phyloP scores from a whole-genome alignment of 2,888 invertebrate species.

The Napeogenes sylphis region DNA sequence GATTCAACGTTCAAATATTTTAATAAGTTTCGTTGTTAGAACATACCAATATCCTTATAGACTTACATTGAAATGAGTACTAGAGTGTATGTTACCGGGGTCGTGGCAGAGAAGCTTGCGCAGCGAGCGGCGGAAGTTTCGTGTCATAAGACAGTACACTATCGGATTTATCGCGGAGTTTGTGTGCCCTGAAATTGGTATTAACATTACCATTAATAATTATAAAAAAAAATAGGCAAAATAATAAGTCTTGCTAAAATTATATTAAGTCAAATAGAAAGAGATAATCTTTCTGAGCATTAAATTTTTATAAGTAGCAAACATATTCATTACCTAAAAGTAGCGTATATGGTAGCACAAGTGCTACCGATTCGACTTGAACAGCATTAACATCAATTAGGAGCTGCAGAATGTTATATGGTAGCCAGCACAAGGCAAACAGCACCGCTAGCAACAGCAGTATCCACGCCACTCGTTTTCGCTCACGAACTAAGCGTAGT shows the following conservation, averaged over 20 bases:
- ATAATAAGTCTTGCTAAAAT: too few relatives aligned
- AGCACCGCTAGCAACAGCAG: conserved; percentile 83
- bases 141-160: conserved; percentile 86
- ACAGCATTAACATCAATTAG: conserved; percentile 79
- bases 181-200: conserved; percentile 76
- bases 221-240: not conserved
- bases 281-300: not conserved
- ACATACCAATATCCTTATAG: conserved; percentile 29
- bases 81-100: conserved; percentile 73
- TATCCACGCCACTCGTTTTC: conserved; percentile 86
- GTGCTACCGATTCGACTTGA: conserved; percentile 54
- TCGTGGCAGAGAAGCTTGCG: conserved; percentile 78
- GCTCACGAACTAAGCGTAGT: conserved; percentile 58
- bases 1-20: not conserved
- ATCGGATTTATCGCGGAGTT: conserved; percentile 88
- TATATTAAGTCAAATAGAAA: not conserved
- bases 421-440: conserved; percentile 88
- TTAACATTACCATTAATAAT: not conserved
- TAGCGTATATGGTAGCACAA: conserved; percentile 80
- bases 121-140: conserved; percentile 84
- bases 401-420: conserved; percentile 83
- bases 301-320: not conserved
- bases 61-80: conserved; percentile 76
- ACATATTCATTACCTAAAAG: conserved; percentile 65
- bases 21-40: conserved; percentile 14